Percentiles rank a stretch among this genome's conserved stretches.
These are phyloP conservation scores for Chloromyia formosa DNA, from an alignment of 2,888 invertebrate genomes.

Conservation along the genomic window DNA sequence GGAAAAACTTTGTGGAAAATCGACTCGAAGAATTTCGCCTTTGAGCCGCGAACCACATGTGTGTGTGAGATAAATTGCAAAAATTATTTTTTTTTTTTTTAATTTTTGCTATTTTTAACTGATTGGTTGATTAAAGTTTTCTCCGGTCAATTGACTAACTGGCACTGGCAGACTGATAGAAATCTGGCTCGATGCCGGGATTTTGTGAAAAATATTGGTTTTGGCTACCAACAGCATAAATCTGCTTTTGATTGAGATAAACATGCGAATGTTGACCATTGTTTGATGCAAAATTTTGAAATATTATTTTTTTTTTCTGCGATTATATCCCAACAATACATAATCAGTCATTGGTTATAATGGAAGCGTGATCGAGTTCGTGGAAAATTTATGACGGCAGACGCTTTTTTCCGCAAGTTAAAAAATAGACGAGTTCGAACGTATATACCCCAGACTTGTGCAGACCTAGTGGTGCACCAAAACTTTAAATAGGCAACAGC, in stretches of 20 bases:
- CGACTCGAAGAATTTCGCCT: neutral
- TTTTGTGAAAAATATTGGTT: conserved; percentile 27
- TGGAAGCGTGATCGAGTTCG: too few species aligned
- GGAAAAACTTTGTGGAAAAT: neutral
- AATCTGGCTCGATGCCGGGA: conserved; percentile 14
- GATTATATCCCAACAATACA: too few species aligned
- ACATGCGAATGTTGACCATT: conserved; percentile 1
- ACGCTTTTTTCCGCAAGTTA: too few species aligned
- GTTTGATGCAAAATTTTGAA: too few species aligned
- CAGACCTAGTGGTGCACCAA: too few species aligned
- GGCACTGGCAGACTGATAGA: conserved; percentile 14
- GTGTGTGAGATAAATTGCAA: neutral
- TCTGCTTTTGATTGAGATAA: conserved; percentile 34
- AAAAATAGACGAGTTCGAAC: too few species aligned
- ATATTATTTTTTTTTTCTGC: neutral
- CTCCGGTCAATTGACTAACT: neutral
- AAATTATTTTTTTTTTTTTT: neutral
- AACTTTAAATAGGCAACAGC: too few species aligned
- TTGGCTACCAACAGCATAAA: conserved; percentile 37
- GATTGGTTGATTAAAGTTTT: conserved; percentile 21
- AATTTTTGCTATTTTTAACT: neutral
- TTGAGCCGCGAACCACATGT: neutral
- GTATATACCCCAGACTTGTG: too few species aligned
- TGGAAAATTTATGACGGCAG: too few species aligned
- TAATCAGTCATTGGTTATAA: too few species aligned